Evolutionary conservation across 2,113 vertebrate species (phyloP), one percentile per base, ranked within the genome.

Genomic region (Amia ocellicauda): DNA sequence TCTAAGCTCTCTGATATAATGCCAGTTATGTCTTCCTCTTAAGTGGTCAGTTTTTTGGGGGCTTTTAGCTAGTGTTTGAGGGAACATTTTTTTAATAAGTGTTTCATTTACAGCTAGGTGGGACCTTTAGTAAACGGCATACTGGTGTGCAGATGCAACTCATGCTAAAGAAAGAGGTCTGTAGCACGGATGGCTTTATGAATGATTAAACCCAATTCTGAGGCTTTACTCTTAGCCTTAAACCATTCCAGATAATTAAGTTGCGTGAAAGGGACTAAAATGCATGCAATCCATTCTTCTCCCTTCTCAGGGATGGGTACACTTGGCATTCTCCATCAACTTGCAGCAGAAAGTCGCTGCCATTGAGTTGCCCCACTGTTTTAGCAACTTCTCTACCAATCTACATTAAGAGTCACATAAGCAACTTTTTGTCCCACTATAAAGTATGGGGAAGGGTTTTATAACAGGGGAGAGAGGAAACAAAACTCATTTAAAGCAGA

Each of bases 131-230:
- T 67, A 64, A 57, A 24, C 60, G 55, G 40, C 27, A 26, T 20
- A 26, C 52, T 22, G 50, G 19, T 22, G 50, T 52, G 26, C 20
- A n/a, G 16, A 22, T n/a, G 4, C 23, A 22, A 22, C 10, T 23
- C n/a, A 22, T 14, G 19, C 28, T 10, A 9, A 1, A 24, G 28
- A 19, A 17, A 31, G 58, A 61, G 58, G 23, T 64, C 42, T 13
- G 26, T 47, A 59, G 57, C 27, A 62, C 50, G 57, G 58, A 31
- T 49, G 41, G 47, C 43, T 59, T 63, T 66, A 66, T 71, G 60
- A 71, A 60, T 69, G 62, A 69, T 71, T 74, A 66, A 71, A 60
- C 63, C 55, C 49, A 62, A 66, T 63, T 69, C 60, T 28, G 63
- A 54, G 58, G 54, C 7, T 47, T 5, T 19, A 47, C 2, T 47